Conservation (phyloP, 2,888 invertebrate species). For the Eupithecia dodoneata region DNA sequence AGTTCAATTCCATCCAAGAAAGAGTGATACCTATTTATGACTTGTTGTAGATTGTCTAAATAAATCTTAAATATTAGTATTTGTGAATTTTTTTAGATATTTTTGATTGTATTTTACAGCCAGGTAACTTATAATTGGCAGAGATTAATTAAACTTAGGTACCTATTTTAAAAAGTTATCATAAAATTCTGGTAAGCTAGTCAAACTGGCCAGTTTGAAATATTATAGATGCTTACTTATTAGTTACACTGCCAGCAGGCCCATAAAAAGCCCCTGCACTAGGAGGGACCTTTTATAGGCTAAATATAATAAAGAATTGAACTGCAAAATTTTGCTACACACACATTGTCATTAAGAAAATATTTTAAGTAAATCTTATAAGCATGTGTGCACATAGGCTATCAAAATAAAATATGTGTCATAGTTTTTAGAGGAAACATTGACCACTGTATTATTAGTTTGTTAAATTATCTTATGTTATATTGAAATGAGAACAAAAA, state of each 20-base stretch:
- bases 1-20: constrained; percentile 30
- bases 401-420: constrained; percentile 7
- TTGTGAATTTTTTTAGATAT: constrained; percentile 11
- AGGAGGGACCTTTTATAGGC: not conserved
- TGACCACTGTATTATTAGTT: not conserved
- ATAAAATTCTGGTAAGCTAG: not conserved
- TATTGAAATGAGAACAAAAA: not conserved
- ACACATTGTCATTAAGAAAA: not conserved
- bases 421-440: constrained; percentile 1
- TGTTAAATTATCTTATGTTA: not conserved
- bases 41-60: constrained; percentile 7
- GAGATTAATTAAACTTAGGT: constrained; percentile 1
- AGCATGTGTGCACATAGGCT: not conserved
- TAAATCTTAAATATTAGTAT: not conserved
- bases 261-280: not conserved
- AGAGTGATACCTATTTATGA: constrained; percentile 19
- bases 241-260: not conserved
- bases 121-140: not conserved
- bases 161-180: not conserved
- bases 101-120: constrained; percentile 10
- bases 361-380: not conserved
- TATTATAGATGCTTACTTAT: not conserved
- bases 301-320: not conserved
- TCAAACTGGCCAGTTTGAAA: not conserved
- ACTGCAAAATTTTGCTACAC: not conserved